Percentiles rank a stretch among this genome's conserved stretches.
phyloP scores from a whole-genome alignment of 2,797 vertebrate species.

The Coregonus ussuriensis region DNA sequence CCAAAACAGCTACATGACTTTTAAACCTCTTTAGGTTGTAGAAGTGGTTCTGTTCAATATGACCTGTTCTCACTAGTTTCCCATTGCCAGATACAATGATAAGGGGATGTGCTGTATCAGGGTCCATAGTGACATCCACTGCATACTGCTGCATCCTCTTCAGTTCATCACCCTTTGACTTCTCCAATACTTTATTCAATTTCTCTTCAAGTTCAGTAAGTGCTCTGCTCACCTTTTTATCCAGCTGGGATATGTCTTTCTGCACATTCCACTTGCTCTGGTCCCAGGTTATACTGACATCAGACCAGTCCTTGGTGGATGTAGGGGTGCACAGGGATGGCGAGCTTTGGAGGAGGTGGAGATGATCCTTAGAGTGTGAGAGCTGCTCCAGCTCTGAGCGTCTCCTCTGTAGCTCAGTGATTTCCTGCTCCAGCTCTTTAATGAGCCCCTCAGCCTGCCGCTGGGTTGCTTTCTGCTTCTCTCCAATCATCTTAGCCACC shows the following conservation, averaged over 20 bases:
- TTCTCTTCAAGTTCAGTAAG: not conserved
- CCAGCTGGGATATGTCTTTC: slow-evolving; percentile 3
- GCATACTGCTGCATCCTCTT: slow-evolving; percentile 1
- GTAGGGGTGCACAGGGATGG: not conserved
- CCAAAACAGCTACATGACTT: not conserved
- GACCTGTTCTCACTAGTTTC: not conserved
- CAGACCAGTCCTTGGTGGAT: not conserved
- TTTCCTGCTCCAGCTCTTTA: slow-evolving; percentile 9
- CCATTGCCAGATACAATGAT: not conserved
- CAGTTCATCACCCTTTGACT: not conserved
- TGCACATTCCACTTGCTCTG: not conserved
- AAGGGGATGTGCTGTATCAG: not conserved
- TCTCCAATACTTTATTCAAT: not conserved
- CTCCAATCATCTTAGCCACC: not conserved
- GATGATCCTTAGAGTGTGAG: not conserved
- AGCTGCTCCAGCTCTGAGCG: not conserved
- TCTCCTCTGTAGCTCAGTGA: slow-evolving; percentile 9
- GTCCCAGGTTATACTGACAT: not conserved
- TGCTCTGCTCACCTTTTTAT: not conserved
- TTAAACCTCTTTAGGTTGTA: slow-evolving; percentile 3
- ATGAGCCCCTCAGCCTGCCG: not conserved
- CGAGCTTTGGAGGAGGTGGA: not conserved
- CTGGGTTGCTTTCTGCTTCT: not conserved
- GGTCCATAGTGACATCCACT: slow-evolving; percentile 7
- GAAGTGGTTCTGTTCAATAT: too few relatives aligned